Percentiles rank a stretch among this genome's conserved stretches.
These are phyloP conservation scores for Leistus spinibarbis DNA, from an alignment of 2,888 invertebrate genomes.

Conservation along the genomic window DNA sequence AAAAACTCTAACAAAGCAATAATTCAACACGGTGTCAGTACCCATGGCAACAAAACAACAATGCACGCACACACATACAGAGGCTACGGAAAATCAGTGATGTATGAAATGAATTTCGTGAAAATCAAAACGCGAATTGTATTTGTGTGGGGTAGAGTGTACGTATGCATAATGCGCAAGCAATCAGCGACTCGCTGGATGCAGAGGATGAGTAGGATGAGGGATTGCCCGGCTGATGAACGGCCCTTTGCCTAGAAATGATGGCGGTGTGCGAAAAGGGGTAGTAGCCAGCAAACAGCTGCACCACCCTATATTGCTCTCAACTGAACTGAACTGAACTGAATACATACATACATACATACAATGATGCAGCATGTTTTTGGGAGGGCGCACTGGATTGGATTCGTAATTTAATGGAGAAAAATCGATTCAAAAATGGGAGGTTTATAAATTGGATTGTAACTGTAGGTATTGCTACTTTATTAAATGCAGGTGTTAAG, in stretches of 20 bases:
- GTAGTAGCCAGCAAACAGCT: not conserved
- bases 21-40: not conserved
- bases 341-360: no score
- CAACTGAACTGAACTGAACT: no score
- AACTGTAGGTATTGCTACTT: not conserved
- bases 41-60: not conserved
- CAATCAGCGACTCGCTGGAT: conserved; percentile 48
- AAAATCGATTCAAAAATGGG: not conserved
- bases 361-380: not conserved
- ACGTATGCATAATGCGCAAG: conserved; percentile 59
- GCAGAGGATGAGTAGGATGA: not conserved
- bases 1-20: not conserved
- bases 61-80: not conserved
- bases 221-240: not conserved
- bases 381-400: not conserved
- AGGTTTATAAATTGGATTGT: not conserved
- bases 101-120: not conserved
- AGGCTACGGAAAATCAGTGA: not conserved
- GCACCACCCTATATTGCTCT: not conserved
- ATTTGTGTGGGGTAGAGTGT: not conserved
- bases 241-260: not conserved
- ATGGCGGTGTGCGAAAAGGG: not conserved
- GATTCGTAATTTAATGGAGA: not conserved
- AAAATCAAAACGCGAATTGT: not conserved
- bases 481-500: not conserved